Evolutionary conservation across 2,113 vertebrate genomes (phyloP).

Genomic region (Tichodroma muraria): DNA sequence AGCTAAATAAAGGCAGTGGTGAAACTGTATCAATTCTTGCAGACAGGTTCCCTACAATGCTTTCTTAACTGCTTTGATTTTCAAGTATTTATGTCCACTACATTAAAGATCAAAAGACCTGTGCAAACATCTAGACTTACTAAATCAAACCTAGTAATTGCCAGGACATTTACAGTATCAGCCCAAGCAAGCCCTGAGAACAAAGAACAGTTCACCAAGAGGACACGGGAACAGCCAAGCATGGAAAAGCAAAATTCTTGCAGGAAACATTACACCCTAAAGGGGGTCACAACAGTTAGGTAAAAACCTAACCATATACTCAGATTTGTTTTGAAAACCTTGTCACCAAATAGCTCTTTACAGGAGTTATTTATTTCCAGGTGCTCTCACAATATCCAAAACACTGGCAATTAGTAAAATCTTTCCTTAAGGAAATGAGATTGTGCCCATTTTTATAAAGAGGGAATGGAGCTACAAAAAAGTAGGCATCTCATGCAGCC

Average conservation of each 20-base stretch:
- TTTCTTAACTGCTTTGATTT: not conserved
- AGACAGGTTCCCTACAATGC: not conserved
- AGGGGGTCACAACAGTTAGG: not conserved
- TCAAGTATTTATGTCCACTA: not conserved
- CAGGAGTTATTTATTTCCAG: not conserved
- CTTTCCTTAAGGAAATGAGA: not conserved
- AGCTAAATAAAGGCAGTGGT: not conserved
- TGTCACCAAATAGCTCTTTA: not conserved
- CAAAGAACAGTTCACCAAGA: not conserved
- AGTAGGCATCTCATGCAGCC: not conserved
- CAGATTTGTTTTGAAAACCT: not conserved
- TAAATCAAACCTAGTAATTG: conserved; percentile 10
- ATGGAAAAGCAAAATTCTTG: not conserved
- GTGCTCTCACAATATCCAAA: not conserved
- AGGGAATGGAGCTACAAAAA: not conserved
- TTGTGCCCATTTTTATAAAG: not conserved
- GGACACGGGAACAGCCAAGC: not conserved
- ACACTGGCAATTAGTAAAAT: not conserved
- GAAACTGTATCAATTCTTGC: not conserved
- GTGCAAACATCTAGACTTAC: not conserved
- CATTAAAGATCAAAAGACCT: conserved; percentile 2
- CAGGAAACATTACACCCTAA: not conserved
- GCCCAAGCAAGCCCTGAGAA: not conserved
- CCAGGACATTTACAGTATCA: not conserved
- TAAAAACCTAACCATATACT: not conserved